phyloP scores from a whole-genome alignment of 2,797 vertebrate genomes.

The Simalia tracyae region DNA sequence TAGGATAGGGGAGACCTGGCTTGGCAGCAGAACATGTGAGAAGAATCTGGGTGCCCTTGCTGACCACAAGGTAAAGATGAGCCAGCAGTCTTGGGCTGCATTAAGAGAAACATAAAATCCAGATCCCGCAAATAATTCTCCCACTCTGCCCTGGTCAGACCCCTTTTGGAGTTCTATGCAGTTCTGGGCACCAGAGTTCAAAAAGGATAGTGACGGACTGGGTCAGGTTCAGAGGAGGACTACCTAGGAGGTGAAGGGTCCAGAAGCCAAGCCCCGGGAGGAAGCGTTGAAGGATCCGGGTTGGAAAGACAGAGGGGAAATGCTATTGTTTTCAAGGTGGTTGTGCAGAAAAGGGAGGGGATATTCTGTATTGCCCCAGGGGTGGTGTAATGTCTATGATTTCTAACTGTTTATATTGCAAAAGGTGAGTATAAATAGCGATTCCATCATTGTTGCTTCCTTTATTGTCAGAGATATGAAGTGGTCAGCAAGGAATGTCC shows the following conservation, averaged over 20 bases:
- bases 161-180: neutral
- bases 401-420: neutral
- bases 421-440: neutral
- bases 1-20: neutral
- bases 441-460: neutral
- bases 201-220: accelerated
- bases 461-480: neutral
- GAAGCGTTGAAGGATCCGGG: neutral
- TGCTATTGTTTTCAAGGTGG: neutral
- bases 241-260: neutral
- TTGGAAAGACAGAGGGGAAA: neutral
- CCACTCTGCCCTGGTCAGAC: neutral
- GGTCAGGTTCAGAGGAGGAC: neutral
- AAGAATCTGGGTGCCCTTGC: neutral
- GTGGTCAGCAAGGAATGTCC: neutral
- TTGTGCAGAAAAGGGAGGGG: neutral
- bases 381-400: neutral
- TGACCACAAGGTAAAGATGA: neutral
- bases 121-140: neutral
- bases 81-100: no score
- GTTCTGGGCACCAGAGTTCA: neutral
- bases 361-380: neutral
- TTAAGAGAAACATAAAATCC: neutral
- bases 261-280: neutral
- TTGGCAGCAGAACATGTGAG: neutral